A percentile compares a stretch with the other conserved stretches of the same genome.
phyloP scores from a whole-genome alignment of 2,797 vertebrate species.

The Tapera naevia region DNA sequence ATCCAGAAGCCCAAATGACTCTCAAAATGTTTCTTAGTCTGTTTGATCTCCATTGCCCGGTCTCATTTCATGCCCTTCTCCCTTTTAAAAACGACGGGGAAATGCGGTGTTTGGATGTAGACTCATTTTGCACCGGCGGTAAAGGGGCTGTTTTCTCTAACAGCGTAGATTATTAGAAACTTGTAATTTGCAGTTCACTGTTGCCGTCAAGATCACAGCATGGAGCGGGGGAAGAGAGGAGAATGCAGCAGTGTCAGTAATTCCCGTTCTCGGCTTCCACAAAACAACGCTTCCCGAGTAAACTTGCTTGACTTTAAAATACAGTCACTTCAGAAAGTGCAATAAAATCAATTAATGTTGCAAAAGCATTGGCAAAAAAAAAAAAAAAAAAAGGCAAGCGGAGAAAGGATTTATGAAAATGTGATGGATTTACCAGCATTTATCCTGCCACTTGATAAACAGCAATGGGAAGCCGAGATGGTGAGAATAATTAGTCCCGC shows the following conservation, averaged over 20 bases:
- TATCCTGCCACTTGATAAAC: slow-evolving; percentile 70
- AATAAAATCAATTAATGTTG: slow-evolving; percentile 72
- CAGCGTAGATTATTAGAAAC: slow-evolving; percentile 2
- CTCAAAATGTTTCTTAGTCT: not conserved
- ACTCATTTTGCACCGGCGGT: not conserved
- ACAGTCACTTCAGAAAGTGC: slow-evolving; percentile 49
- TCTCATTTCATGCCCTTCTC: not conserved
- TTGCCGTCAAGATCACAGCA: slow-evolving; percentile 14
- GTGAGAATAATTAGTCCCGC: slow-evolving; percentile 70
- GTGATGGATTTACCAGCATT: slow-evolving; percentile 65
- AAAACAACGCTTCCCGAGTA: not conserved
- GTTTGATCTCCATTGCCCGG: not conserved
- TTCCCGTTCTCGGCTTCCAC: not conserved
- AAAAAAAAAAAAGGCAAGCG: not conserved
- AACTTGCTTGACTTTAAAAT: slow-evolving; percentile 35
- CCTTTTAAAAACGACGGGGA: not conserved
- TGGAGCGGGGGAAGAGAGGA: not conserved
- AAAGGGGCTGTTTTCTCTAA: not conserved
- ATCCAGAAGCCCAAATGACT: not conserved
- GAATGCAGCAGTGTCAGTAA: not conserved
- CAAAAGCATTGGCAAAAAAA: slow-evolving; percentile 52
- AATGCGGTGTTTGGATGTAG: not conserved
- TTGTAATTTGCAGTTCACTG: slow-evolving; percentile 5
- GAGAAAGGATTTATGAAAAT: slow-evolving; percentile 67
- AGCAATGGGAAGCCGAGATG: slow-evolving; percentile 55